Base-by-base conservation (phyloP, 2,113 vertebrate genomes). In the Xyliphius kryptos region DNA sequence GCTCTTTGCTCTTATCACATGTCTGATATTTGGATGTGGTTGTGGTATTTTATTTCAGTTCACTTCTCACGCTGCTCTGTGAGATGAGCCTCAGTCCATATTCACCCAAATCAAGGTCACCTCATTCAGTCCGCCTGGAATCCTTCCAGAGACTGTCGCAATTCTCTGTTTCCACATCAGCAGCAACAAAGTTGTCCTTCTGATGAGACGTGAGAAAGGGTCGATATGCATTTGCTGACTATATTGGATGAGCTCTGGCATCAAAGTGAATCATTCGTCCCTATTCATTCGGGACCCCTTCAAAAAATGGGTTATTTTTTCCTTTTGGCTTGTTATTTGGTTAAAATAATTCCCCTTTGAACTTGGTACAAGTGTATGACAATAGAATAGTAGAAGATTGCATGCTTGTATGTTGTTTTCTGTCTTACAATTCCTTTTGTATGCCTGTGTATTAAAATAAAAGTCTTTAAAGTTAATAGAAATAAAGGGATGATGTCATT, bases 91-190 rank as follows among this genome's bases (percentile, higher is more conserved):
- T 36, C 13, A 12, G 10, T n/a, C 56, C 19, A 54, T 16, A n/a
- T 55, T 61, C 58, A 56, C 44, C 15, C 56, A 63, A 62, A 44
- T 37, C 50, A 70, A 68, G 49, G 57, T 66, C 46, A 69, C 40
- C 53, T 11, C 6, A 55, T 48, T 68, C 52, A 38, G 36, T 7
- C 6, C 50, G 41, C n/a, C 63, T 59, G 71, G 63, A 69, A 9
- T 22, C 44, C 36, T 61, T 61, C 69, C 74, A 74, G 53, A 59
- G 21, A 21, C 51, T n/a, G 1, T 52, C 66, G 48, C 44, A 36
- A 36, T 9, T 66, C 36, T 16, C 15, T 43, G 19, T 43, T 48
- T 43, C 13, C 63, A 21, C 51, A 32, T 20, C 13, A 63, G 22
- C 51, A 26, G 51, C 32, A 59, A 56, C 56, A 56, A 17, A 43